Conservation (phyloP, 2,888 invertebrate genomes). For the Drosophila meridionalis region DNA sequence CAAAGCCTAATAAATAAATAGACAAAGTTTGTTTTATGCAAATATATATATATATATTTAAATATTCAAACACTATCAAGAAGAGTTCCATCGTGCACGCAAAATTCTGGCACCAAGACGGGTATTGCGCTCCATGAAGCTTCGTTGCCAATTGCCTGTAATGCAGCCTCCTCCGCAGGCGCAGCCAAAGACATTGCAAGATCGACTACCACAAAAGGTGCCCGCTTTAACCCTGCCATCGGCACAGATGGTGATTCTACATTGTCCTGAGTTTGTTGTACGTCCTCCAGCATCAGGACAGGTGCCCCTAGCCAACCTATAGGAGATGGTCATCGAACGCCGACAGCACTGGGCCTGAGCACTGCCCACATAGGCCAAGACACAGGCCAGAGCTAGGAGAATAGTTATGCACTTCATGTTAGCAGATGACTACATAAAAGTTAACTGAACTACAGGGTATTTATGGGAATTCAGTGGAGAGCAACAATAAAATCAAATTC, state of each 20-base stretch:
- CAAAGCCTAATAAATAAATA: too few relatives aligned
- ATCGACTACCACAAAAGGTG: background rate
- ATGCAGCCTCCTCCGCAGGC: constrained; percentile 1
- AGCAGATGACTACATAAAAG: too few relatives aligned
- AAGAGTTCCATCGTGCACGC: background rate
- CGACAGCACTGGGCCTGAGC: background rate
- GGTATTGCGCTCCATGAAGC: background rate
- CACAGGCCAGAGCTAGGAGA: background rate
- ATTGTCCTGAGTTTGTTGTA: background rate
- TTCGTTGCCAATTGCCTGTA: background rate
- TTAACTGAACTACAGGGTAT: too few relatives aligned
- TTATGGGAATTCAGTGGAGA: too few relatives aligned
- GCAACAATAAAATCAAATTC: too few relatives aligned
- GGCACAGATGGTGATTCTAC: constrained; percentile 1
- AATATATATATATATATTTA: too few relatives aligned
- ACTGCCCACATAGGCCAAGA: constrained; percentile 5
- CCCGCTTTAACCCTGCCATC: constrained; percentile 3
- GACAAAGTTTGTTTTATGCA: too few relatives aligned
- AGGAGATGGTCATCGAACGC: background rate
- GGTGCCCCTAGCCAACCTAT: background rate
- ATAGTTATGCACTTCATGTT: background rate
- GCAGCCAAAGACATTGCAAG: constrained; percentile 13
- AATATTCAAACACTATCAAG: background rate
- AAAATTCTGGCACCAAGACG: background rate
- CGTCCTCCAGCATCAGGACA: background rate